Conservation (phyloP, 1,140 invertebrate species). For the Akabosia matsudoensis region DNA sequence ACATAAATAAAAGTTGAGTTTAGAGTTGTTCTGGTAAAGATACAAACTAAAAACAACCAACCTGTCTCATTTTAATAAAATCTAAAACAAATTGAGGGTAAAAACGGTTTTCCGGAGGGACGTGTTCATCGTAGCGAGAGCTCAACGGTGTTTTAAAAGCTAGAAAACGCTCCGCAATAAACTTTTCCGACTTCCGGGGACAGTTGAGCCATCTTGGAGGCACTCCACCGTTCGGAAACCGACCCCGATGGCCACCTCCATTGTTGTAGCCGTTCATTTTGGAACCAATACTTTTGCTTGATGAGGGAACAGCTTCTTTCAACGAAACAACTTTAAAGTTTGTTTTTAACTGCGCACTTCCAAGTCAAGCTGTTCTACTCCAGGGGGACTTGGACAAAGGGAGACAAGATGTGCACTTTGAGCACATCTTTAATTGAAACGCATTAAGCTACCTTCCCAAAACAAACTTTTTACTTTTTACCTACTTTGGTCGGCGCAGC, state of each 20-base stretch:
- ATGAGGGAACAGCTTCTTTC: too few species aligned
- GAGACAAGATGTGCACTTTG: too few species aligned
- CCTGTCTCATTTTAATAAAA: conserved; percentile 67
- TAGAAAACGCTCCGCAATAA: conserved; percentile 77
- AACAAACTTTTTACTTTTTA: too few species aligned
- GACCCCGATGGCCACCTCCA: neutral
- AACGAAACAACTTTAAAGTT: too few species aligned
- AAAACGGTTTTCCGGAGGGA: conserved; percentile 76
- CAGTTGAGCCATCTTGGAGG: conserved; percentile 89
- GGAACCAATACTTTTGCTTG: too few species aligned
- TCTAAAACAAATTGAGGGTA: conserved; percentile 77
- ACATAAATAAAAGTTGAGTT: neutral
- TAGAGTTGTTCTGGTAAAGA: neutral
- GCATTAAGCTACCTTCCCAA: too few species aligned
- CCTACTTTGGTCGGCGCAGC: too few species aligned
- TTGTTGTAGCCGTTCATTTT: neutral
- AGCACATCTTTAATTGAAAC: too few species aligned
- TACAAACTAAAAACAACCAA: conserved; percentile 50
- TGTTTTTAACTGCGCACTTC: too few species aligned
- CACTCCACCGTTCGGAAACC: conserved; percentile 50
- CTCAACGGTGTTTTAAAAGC: conserved; percentile 91
- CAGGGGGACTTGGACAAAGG: too few species aligned
- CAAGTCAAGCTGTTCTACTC: too few species aligned
- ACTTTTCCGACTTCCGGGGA: conserved; percentile 72
- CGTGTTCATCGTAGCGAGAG: conserved; percentile 69